Evolutionary conservation across 2,113 vertebrate genomes (phyloP).

Genomic region (Tachycineta bicolor): DNA sequence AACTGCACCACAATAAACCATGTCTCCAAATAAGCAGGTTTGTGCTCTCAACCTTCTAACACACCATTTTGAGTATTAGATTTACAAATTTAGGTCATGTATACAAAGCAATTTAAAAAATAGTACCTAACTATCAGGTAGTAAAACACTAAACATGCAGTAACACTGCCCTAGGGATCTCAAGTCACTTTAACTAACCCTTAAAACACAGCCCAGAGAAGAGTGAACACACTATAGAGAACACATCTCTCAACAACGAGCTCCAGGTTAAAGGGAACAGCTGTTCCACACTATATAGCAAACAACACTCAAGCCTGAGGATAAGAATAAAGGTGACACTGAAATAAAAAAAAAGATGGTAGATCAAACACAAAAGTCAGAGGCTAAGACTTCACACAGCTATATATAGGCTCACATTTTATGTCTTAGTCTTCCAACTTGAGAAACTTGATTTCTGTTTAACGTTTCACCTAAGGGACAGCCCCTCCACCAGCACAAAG

Average conservation of each 20-base stretch:
- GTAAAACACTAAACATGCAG: neutral
- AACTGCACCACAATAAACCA: neutral
- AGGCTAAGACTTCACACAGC: neutral
- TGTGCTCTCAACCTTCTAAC: neutral
- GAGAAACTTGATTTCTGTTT: neutral
- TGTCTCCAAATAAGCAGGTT: neutral
- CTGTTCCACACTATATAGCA: neutral
- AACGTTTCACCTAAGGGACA: neutral
- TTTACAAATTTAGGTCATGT: neutral
- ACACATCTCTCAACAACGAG: neutral
- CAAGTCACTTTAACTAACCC: neutral
- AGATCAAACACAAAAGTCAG: neutral
- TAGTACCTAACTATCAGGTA: neutral
- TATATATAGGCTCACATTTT: neutral
- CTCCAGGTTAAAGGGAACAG: neutral
- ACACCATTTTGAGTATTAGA: neutral
- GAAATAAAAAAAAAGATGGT: neutral
- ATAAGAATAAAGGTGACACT: neutral
- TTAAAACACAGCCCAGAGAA: neutral
- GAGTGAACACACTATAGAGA: neutral
- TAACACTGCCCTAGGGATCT: neutral
- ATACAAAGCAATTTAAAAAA: neutral
- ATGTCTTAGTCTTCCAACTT: neutral
- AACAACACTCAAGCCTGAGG: neutral
- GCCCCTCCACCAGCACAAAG: neutral